These are phyloP conservation scores for Aethina tumida DNA, from an alignment of 1,140 invertebrate genomes.

Conservation along the genomic window DNA sequence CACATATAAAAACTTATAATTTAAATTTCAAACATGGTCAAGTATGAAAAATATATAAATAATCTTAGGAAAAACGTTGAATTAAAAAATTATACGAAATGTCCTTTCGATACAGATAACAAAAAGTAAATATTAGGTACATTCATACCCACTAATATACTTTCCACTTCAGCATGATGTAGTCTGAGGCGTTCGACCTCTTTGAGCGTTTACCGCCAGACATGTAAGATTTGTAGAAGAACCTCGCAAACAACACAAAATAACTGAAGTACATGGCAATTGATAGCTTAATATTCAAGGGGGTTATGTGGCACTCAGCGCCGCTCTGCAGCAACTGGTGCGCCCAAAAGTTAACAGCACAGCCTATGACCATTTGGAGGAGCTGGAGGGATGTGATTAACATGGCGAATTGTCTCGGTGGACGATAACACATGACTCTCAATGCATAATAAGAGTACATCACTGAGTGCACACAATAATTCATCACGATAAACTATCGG, in stretches of 20 bases:
- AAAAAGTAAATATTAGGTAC: slow-evolving; percentile 4
- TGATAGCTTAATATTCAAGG: slow-evolving; percentile 77
- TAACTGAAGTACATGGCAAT: slow-evolving; percentile 92
- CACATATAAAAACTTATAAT: too few species aligned
- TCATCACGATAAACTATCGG: slow-evolving; percentile 96
- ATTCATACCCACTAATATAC: slow-evolving; percentile 23
- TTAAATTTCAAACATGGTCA: too few species aligned
- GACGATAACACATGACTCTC: slow-evolving; percentile 73
- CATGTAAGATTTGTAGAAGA: slow-evolving; percentile 83
- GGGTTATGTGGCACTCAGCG: slow-evolving; percentile 71
- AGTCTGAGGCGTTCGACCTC: slow-evolving; percentile 22
- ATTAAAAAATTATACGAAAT: not conserved
- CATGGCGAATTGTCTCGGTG: slow-evolving; percentile 81
- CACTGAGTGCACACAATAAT: slow-evolving; percentile 91
- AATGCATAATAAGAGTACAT: slow-evolving; percentile 97
- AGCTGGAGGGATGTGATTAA: slow-evolving; percentile 85
- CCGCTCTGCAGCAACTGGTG: slow-evolving; percentile 57
- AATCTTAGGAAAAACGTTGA: too few species aligned
- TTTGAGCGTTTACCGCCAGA: slow-evolving; percentile 28
- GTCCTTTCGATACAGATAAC: not conserved
- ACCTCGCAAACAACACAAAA: slow-evolving; percentile 77
- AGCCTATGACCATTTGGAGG: slow-evolving; percentile 90
- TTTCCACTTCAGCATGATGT: slow-evolving; percentile 31
- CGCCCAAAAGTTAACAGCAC: slow-evolving; percentile 80
- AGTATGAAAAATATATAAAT: too few species aligned